Base-by-base conservation (phyloP, 2,113 vertebrate species). In the Laterallus jamaicensis region DNA sequence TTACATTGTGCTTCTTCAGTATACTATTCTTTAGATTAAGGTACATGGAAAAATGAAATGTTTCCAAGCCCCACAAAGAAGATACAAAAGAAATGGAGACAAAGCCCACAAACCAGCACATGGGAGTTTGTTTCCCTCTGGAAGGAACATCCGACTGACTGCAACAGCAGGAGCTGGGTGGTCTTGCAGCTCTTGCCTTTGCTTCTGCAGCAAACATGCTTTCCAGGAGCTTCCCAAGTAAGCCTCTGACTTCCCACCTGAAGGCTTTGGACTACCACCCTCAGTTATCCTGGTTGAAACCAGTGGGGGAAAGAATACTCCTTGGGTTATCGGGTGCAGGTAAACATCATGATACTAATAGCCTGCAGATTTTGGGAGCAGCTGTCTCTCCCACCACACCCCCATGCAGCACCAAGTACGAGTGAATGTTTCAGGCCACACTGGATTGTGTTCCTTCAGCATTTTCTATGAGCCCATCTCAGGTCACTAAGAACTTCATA, bases 21-120 rank as follows among this genome's bases (percentile, higher is more conserved):
- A 44, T 12, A 2, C 1, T 19, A 1, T 17, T 17, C 47, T 73
- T 44, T 24, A 13, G 17, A 11, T 77, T 18, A 80, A 37, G 12
- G 35, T 39, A 56, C 13, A 15, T 3, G 19, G 29, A 76, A 80
- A 77, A 31, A 64, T 4, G 2, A 76, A 79, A 37, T 11, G 5
- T 32, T 83, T 91, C 55, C 11, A 66, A 58, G 29, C 40, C 4
- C 16, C 0, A 5, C 9, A 18, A 21, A 56, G 86, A 73, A 1
- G 3, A n/a, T 9, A 28, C 11, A 42, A 39, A 16, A 42, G 31
- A 92, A 95, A 42, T 42, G 40, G 37, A 92, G 29, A 32, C 71
- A 79, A 55, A 2, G 15, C 0, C 0, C 12, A 50, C 24, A 82
- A 1, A 1, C 3, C 32, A 58, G 32, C 39, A 15, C 52, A 15